These are phyloP conservation scores for Trypoxylon attenuatum DNA, from an alignment of 2,888 invertebrate genomes.

Conservation along the genomic window DNA sequence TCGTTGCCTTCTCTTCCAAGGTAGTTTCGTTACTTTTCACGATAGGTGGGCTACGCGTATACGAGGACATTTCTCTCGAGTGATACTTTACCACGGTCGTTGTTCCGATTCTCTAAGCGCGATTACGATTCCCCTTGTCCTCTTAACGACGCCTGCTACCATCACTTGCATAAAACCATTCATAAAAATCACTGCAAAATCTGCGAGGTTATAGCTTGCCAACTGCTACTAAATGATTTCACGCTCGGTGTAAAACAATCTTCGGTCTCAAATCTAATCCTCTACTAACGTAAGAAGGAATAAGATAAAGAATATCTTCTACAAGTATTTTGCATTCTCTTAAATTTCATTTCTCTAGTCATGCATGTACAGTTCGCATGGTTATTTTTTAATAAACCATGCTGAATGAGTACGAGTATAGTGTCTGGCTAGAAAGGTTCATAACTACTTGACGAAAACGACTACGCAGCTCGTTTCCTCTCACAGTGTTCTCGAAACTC, in stretches of 20 bases:
- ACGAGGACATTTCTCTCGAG: slow-evolving; percentile 30
- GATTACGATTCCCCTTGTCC: slow-evolving; percentile 26
- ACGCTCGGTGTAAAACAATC: too few species aligned
- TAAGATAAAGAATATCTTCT: too few species aligned
- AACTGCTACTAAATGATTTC: too few species aligned
- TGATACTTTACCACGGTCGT: slow-evolving; percentile 47
- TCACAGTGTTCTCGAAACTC: neutral
- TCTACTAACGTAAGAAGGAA: too few species aligned
- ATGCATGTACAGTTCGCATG: too few species aligned
- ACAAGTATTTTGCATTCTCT: too few species aligned
- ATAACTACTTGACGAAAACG: slow-evolving; percentile 26
- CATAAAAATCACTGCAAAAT: slow-evolving; percentile 19
- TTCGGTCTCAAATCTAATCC: too few species aligned
- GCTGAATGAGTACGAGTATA: too few species aligned
- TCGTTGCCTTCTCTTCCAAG: slow-evolving; percentile 10
- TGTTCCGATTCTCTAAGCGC: slow-evolving; percentile 31
- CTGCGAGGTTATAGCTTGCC: too few species aligned
- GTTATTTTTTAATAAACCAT: too few species aligned
- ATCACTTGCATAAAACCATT: slow-evolving; percentile 20
- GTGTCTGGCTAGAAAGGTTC: slow-evolving; percentile 12
- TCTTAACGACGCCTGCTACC: slow-evolving; percentile 25
- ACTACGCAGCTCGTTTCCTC: neutral
- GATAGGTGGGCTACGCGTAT: slow-evolving; percentile 48
- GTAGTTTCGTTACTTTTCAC: too few species aligned
- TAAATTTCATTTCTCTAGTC: too few species aligned